Percentiles rank a stretch among this genome's conserved stretches.
Evolutionary conservation across 1,140 invertebrate genomes (phyloP).

Genomic region (Aphelinus certus): DNA sequence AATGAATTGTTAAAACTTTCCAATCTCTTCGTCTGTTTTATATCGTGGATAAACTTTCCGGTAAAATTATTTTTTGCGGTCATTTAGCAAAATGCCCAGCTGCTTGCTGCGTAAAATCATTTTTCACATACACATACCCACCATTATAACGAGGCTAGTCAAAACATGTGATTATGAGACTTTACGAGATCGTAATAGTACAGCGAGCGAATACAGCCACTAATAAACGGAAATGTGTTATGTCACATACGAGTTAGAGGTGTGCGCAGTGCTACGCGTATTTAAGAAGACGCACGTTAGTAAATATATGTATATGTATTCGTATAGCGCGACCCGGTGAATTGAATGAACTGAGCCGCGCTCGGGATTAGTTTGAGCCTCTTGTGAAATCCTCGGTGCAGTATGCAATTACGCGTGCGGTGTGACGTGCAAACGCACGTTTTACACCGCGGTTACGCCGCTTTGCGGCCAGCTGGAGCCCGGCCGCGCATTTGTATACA

Average conservation of each 20-base stretch:
- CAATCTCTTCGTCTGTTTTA: too few species aligned
- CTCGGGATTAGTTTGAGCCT: slow-evolving; percentile 13
- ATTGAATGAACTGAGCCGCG: slow-evolving; percentile 30
- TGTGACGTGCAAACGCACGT: slow-evolving; percentile 7
- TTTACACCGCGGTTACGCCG: slow-evolving; percentile 28
- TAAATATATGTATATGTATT: too few species aligned
- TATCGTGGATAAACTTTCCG: too few species aligned
- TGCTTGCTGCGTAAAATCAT: background rate
- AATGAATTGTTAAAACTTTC: too few species aligned
- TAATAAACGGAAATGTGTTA: slow-evolving; percentile 11
- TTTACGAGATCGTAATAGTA: background rate
- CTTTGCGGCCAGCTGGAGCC: background rate
- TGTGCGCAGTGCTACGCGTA: too few species aligned
- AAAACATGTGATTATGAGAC: slow-evolving; percentile 7
- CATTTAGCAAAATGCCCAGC: too few species aligned
- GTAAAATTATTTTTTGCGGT: too few species aligned
- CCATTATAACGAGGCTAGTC: background rate
- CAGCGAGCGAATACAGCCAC: background rate
- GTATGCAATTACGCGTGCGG: slow-evolving; percentile 25
- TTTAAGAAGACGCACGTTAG: background rate
- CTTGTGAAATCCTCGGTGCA: slow-evolving; percentile 19
- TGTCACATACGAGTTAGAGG: background rate
- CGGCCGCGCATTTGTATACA: background rate
- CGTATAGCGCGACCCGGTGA: background rate
- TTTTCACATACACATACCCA: background rate